These are phyloP conservation scores for Tribolium madens DNA, from an alignment of 1,140 invertebrate species.

Conservation along the genomic window DNA sequence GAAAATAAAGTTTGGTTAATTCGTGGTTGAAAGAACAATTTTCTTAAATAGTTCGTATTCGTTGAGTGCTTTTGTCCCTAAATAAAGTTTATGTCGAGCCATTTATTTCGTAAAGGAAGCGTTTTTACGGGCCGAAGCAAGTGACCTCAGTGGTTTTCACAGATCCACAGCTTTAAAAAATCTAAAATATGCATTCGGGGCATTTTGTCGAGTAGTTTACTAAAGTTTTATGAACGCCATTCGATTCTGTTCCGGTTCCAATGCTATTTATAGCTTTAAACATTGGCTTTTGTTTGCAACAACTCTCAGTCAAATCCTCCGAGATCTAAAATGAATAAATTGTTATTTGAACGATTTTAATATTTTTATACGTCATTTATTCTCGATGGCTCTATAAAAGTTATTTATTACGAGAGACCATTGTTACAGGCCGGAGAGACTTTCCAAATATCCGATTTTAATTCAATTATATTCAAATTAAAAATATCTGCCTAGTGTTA, in stretches of 20 bases:
- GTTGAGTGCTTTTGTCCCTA: conserved; percentile 37
- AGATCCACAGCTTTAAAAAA: conserved; percentile 46
- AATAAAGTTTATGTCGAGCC: conserved; percentile 44
- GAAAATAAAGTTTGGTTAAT: conserved; percentile 6
- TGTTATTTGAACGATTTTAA: conserved; percentile 28
- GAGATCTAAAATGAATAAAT: conserved; percentile 27
- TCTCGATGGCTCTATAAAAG: neutral
- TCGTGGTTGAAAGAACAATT: conserved; percentile 34
- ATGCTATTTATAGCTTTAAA: conserved; percentile 32
- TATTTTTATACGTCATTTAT: conserved; percentile 13
- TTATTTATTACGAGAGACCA: conserved; percentile 1
- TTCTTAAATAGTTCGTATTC: conserved; percentile 49
- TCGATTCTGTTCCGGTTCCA: conserved; percentile 38
- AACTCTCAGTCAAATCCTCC: neutral
- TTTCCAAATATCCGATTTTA: neutral
- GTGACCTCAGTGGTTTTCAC: conserved; percentile 47
- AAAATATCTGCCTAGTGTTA: conserved; percentile 13
- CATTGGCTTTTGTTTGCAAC: conserved; percentile 24
- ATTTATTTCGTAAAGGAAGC: conserved; percentile 45
- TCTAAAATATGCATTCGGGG: conserved; percentile 49
- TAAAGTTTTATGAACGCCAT: conserved; percentile 49
- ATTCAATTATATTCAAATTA: conserved; percentile 26
- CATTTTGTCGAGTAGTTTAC: conserved; percentile 47
- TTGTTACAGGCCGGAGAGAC: neutral
- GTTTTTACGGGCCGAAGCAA: conserved; percentile 45